These are phyloP conservation scores for Acestrorhynchus altus DNA, from an alignment of 2,797 vertebrate genomes.

Conservation along the genomic window DNA sequence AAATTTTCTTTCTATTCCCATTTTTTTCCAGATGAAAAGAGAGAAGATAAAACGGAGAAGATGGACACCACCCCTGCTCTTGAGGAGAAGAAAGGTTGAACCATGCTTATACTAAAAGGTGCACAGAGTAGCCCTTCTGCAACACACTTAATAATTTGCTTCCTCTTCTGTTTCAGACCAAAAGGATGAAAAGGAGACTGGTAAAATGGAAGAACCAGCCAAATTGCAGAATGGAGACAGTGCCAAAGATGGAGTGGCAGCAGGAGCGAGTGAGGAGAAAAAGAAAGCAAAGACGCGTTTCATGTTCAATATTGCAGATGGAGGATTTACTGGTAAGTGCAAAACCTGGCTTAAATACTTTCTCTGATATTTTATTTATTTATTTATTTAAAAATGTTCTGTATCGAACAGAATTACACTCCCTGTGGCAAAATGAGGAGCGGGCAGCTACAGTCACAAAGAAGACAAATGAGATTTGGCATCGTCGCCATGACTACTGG, in stretches of 20 bases:
- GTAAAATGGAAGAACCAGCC: conserved; percentile 81
- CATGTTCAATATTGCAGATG: conserved; percentile 99
- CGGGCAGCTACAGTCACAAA: conserved; percentile 96
- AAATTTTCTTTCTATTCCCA: neutral
- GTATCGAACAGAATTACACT: conserved; percentile 86
- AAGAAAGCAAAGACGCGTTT: conserved; percentile 93
- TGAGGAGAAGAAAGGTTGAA: conserved; percentile 84
- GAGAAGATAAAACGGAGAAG: conserved; percentile 75
- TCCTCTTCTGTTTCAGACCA: conserved; percentile 51
- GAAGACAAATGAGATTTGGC: conserved; percentile 99
- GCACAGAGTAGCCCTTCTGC: too few relatives aligned
- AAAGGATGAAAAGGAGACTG: conserved; percentile 84
- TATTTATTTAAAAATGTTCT: neutral
- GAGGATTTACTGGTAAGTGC: conserved; percentile 93
- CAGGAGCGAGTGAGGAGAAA: conserved; percentile 83
- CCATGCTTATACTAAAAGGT: too few relatives aligned
- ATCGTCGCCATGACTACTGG: conserved; percentile 98
- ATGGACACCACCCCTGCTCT: conserved; percentile 74
- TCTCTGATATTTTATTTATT: neutral
- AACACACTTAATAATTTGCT: neutral
- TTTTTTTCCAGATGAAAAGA: conserved; percentile 69
- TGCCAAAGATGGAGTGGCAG: conserved; percentile 75
- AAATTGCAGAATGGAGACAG: conserved; percentile 93
- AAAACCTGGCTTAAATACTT: neutral
- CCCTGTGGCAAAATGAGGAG: conserved; percentile 97